Evolutionary conservation across 2,888 invertebrate species (phyloP), one percentile per base, ranked within the genome.

Genomic region (Ethmia dodecea): DNA sequence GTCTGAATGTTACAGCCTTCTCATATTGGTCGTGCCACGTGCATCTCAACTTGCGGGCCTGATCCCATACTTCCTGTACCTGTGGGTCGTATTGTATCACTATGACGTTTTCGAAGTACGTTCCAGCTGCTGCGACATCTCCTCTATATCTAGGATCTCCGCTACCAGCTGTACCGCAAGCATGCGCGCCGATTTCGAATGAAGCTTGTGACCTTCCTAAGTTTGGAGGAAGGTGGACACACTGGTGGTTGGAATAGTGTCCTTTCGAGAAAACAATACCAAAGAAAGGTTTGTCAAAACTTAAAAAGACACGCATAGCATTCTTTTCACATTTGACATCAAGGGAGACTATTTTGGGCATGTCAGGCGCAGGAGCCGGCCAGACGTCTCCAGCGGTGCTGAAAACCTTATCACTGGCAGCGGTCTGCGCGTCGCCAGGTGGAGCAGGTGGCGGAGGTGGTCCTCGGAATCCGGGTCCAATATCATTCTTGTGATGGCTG

Each of bases 1-100:
- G 96, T 34, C 96, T 86, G 84, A 97, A 97, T 0, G 97, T 96
- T 0, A 97, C 97, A 3, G 96, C 95, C 66, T 97, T 97, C 77
- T 97, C 97, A 59, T 97, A 97, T 55, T 96, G 93, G 69, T 97
- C 96, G 63, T 97, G 96, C 97, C 97, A 97, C 0, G 96, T 96
- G 76, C 97, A 97, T 9, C 97, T 89, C 13, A 97, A 70, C 68
- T 96, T 96, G 33, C 97, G 88, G 0, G 97, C 97, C 72, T 96
- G 96, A 83, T 97, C 97, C 97, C 97, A 97, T 1, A 96, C 95
- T 80, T 97, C 97, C 76, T 97, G 96, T 0, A 97, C 96, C 81
- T 94, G 93, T 2, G 95, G 95, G 74, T 97, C 97, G 60, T 96
- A 97, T 64, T 96, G 97, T 38, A 97, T 92, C 10, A 97, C 96